Evolutionary conservation across 2,888 invertebrate genomes (phyloP).

Genomic region (Hirtodrosophila cameraria): DNA sequence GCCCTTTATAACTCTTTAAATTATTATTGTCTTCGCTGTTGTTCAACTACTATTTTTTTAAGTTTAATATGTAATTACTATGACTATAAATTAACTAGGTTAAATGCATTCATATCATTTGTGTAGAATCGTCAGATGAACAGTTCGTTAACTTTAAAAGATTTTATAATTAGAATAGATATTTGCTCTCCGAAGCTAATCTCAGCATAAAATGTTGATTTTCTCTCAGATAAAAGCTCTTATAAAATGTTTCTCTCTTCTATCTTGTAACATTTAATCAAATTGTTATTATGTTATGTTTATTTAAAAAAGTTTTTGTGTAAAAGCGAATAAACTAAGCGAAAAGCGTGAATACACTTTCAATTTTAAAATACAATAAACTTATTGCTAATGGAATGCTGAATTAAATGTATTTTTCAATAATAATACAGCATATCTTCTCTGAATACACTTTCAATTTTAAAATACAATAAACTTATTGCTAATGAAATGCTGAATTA

Average conservation of each 20-base stretch:
- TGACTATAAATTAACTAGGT: slow-evolving; percentile 73
- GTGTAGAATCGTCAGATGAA: slow-evolving; percentile 77
- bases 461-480: slow-evolving; percentile 7
- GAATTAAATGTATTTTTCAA: not conserved
- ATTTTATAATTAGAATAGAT: slow-evolving; percentile 63
- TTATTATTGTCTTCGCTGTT: slow-evolving; percentile 82
- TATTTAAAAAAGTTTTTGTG: slow-evolving; percentile 56
- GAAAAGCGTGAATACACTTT: slow-evolving; percentile 33
- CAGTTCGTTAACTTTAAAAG: slow-evolving; percentile 66
- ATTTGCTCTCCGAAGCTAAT: slow-evolving; percentile 70
- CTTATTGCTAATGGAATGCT: slow-evolving; percentile 8
- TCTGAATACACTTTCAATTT: slow-evolving; percentile 25
- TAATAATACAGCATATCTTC: too few species aligned
- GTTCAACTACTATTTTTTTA: slow-evolving; percentile 81
- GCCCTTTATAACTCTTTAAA: slow-evolving; percentile 86
- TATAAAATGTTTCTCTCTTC: slow-evolving; percentile 63
- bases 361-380: slow-evolving; percentile 10
- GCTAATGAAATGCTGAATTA: slow-evolving; percentile 2
- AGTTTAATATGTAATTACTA: slow-evolving; percentile 78
- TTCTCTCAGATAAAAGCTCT: slow-evolving; percentile 67
- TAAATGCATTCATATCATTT: slow-evolving; percentile 70
- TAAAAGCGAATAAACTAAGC: slow-evolving; percentile 57
- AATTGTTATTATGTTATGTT: slow-evolving; percentile 62
- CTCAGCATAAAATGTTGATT: slow-evolving; percentile 58
- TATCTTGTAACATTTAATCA: slow-evolving; percentile 55